phyloP scores from a whole-genome alignment of 2,113 vertebrate genomes.

The Tylochromis polylepis region DNA sequence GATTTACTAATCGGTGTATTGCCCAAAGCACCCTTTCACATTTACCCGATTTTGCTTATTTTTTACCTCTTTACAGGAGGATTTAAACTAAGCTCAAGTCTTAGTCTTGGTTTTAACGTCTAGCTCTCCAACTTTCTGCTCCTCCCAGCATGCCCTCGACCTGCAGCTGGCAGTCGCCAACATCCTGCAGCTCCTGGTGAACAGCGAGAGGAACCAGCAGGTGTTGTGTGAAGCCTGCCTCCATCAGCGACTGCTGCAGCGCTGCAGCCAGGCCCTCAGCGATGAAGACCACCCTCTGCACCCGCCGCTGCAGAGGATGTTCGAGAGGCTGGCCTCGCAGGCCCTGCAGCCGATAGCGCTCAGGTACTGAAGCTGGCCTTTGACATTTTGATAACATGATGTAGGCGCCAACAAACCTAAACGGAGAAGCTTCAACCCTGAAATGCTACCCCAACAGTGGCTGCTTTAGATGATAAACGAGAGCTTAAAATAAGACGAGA shows the following conservation, averaged over 20 bases:
- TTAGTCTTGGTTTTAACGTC: accelerated
- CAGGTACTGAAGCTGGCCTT: constrained; percentile 71
- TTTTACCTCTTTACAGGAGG: not conserved
- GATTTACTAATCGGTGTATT: not conserved
- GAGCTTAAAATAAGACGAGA: not conserved
- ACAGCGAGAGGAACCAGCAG: constrained; percentile 94
- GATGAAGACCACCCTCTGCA: constrained; percentile 94
- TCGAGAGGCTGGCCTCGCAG: constrained; percentile 94
- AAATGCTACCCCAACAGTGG: accelerated
- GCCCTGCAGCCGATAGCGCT: constrained; percentile 92
- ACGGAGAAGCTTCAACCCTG: not conserved
- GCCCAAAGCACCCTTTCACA: not conserved
- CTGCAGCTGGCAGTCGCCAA: constrained; percentile 94
- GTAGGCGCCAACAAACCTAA: not conserved
- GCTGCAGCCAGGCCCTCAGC: constrained; percentile 87
- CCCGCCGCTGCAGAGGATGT: constrained; percentile 93
- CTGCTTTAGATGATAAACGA: not conserved
- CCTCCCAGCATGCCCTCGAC: constrained; percentile 85
- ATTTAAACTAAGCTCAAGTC: not conserved
- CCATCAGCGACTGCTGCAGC: constrained; percentile 87
- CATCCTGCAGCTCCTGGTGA: constrained; percentile 90
- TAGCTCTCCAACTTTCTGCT: accelerated
- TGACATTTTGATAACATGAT: accelerated
- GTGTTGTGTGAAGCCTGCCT: constrained; percentile 91
- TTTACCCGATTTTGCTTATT: not conserved